Base-by-base conservation (phyloP, 2,113 vertebrate species). In the Microtus richardsoni region DNA sequence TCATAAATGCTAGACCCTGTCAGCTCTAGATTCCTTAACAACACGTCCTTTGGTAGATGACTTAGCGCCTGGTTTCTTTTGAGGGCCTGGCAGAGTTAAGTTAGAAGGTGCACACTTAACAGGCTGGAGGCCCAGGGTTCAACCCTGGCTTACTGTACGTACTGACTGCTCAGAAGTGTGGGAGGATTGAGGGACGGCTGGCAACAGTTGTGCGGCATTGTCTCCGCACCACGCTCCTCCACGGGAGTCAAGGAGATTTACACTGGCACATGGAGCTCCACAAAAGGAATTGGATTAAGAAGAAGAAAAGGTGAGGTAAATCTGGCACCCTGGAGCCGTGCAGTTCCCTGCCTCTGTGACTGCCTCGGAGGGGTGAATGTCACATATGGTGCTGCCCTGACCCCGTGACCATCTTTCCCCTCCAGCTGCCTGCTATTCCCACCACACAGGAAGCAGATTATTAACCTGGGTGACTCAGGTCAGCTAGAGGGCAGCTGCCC, bases 361-460 rank as follows among this genome's bases (percentile, higher is more conserved):
- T n/a, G 41, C 36, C 39, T 9, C n/a, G 7, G 9, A 24, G n/a
- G 68, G 30, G 60, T 17, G 7, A 13, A 86, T 17, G 19, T 87
- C 17, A 8, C 0, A 19, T 2, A 10, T 1, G 8, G 5, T 0
- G 30, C 64, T 30, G 22, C 60, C 83, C 24, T 17, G 0, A 22
- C 6, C 3, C 1, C 33, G 17, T 0, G 4, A 19, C 16, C 28
- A 1, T 2, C 16, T 3, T 8, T 1, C 16, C n/a, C 36, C 49
- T 24, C 68, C 7, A 5, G 39, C 41, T 39, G 54, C 52, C 5
- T 36, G 70, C 3, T 6, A 62, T 88, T 94, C 44, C 62, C 41
- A 11, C 47, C 9, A 30, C 12, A 39, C 36, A 16, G 22, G 2
- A 22, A 17, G 5, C 4, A 60, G 73, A 33, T 5, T 28, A 39